A percentile compares a stretch with the other conserved stretches of the same genome.
phyloP scores from a whole-genome alignment of 2,797 vertebrate species.

The Emydoidea blandingii region DNA sequence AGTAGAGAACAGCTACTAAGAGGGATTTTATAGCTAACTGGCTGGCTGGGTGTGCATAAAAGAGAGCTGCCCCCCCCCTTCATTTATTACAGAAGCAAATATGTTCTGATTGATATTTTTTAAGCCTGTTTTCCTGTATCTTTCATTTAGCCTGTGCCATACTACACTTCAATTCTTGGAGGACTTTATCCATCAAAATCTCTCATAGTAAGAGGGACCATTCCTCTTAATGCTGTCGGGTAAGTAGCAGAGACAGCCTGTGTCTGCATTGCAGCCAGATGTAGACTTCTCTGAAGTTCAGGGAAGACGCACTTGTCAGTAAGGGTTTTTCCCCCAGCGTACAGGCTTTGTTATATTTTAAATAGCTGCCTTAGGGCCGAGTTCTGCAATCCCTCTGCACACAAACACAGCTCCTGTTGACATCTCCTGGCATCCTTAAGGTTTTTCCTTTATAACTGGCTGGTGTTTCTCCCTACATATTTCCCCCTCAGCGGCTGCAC shows the following conservation, averaged over 20 bases:
- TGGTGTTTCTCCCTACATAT: not conserved
- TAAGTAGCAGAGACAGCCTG: not conserved
- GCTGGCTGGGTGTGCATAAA: too few relatives aligned
- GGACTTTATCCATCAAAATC: conserved; percentile 66
- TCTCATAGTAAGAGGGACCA: conserved; percentile 32
- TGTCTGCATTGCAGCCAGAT: too few relatives aligned
- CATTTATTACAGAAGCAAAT: not conserved
- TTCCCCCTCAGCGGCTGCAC: not conserved
- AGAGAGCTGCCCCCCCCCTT: too few relatives aligned
- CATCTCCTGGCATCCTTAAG: too few relatives aligned
- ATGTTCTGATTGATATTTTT: not conserved
- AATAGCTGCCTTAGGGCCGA: not conserved
- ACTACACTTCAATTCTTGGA: conserved; percentile 23
- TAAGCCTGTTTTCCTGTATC: not conserved
- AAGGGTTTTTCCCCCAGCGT: too few relatives aligned
- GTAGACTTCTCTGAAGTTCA: too few relatives aligned
- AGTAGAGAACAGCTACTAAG: too few relatives aligned
- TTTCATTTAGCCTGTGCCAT: conserved; percentile 50
- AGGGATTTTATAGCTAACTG: too few relatives aligned
- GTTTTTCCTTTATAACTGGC: not conserved
- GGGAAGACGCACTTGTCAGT: not conserved
- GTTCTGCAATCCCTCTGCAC: not conserved
- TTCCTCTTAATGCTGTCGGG: conserved; percentile 37
- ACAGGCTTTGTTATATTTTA: not conserved
- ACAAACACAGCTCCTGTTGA: not conserved